These are phyloP conservation scores for Amphiprion ocellaris DNA, from an alignment of 2,113 vertebrate species.

Conservation along the genomic window DNA sequence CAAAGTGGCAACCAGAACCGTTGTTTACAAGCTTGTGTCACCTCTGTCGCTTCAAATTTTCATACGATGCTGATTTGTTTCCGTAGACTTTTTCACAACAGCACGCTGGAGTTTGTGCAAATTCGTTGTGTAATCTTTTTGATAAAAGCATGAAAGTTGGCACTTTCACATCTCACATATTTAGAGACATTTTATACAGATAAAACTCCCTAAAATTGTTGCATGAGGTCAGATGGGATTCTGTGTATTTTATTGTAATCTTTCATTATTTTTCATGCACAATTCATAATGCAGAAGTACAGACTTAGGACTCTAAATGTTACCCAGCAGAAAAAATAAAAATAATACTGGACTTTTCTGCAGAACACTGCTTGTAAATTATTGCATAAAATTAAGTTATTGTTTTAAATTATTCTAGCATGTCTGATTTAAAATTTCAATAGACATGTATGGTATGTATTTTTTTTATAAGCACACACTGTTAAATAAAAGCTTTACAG, in stretches of 20 bases:
- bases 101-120: slow-evolving; percentile 51
- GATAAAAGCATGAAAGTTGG: slow-evolving; percentile 49
- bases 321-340: background rate
- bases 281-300: background rate
- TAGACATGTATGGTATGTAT: background rate
- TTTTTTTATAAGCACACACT: background rate
- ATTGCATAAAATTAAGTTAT: too few relatives aligned
- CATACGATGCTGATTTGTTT: slow-evolving; percentile 53
- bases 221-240: background rate
- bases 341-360: background rate
- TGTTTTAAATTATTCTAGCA: too few relatives aligned
- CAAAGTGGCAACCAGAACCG: slow-evolving; percentile 77
- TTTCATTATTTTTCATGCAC: background rate
- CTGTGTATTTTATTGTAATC: background rate
- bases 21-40: slow-evolving; percentile 75
- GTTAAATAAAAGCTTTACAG: background rate
- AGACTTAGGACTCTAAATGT: background rate
- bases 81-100: slow-evolving; percentile 41
- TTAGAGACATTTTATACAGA: slow-evolving; percentile 31
- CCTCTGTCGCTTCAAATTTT: slow-evolving; percentile 72
- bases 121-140: slow-evolving; percentile 70
- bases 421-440: too few relatives aligned
- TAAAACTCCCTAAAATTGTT: background rate
- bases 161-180: slow-evolving; percentile 27
- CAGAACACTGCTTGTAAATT: background rate